Base-by-base conservation (phyloP, 1,140 invertebrate species). In the Nautilus pompilius region DNA sequence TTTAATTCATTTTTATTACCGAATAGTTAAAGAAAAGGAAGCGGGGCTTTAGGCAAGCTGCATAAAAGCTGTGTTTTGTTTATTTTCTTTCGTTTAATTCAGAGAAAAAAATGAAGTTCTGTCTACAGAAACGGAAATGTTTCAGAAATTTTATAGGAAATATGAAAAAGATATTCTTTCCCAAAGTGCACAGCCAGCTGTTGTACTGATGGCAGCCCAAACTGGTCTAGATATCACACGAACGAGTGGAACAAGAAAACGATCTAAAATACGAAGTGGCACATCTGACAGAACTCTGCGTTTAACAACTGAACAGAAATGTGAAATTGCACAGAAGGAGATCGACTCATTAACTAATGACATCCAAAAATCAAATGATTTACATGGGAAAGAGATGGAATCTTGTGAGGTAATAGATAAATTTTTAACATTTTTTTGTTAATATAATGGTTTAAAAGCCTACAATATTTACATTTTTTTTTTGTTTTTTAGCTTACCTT, bases 241-340 rank as follows among this genome's bases (percentile, higher is more conserved):
- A 80, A 59, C 71, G 77, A 63, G 74, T 77, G 59, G 80, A 82
- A 54, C 75, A 77, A 71, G 73, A 59, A 82, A 80, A 63, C 68
- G 81, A 48, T 80, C 80, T 3, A 81, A 80, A 67, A 77, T 75
- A 8, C 64, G 78, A 5, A 73, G 71, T 55, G 77, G 72, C 49
- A 72, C 73, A 29, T 67, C 73, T 24, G 80, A 83, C 58, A 71
- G 74, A 63, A 75, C 73, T 3, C 65, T 82, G 13, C 67, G 74
- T 49, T 68, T 83, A 13, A 77, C 72, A 20, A 74, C 77, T 45
- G 81, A 83, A 63, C 81, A 82, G 61, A 83, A 83, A 72, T 82
- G 81, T 74, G 81, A 83, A 61, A 83, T 83, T 63, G 80, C 80
- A 51, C 79, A 80, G 65, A 73, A 75, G 62, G 80, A 82, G 70